Evolutionary conservation across 2,113 vertebrate genomes (phyloP).

Genomic region (Perca schrenkii): DNA sequence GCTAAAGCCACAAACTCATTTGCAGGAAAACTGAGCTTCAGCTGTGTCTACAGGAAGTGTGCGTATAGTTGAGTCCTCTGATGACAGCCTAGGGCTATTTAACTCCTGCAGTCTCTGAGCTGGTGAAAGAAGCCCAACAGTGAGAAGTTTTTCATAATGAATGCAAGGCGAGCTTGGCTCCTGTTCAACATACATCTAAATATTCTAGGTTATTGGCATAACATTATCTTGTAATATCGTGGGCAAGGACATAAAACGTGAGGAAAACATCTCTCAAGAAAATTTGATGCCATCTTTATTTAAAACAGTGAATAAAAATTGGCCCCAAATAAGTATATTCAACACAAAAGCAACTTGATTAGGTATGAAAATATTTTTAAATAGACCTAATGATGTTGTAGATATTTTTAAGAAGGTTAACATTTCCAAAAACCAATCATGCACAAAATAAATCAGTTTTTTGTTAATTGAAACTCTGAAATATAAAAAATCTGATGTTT

Average conservation of each 20-base stretch:
- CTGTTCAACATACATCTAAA: background rate
- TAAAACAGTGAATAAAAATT: background rate
- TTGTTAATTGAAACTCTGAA: background rate
- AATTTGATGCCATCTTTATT: no score
- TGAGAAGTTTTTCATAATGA: constrained; percentile 28
- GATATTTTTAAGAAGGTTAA: background rate
- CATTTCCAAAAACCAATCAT: background rate
- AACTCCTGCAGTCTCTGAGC: constrained; percentile 22
- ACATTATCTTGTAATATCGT: no score
- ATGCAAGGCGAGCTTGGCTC: background rate
- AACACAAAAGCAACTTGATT: background rate
- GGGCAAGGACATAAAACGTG: no score
- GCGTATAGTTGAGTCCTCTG: constrained; percentile 42
- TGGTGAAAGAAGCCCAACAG: constrained; percentile 21
- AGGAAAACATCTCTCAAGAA: no score
- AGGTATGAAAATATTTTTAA: background rate
- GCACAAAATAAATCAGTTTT: background rate
- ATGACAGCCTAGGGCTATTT: constrained; percentile 47
- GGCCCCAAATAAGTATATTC: background rate
- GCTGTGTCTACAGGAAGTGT: constrained; percentile 56
- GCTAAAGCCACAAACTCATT: constrained; percentile 65
- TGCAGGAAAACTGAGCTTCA: constrained; percentile 60
- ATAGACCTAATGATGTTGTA: background rate
- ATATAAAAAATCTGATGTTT: background rate
- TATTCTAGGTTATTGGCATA: background rate